These are phyloP conservation scores for Aeoliscus strigatus DNA, from an alignment of 2,797 vertebrate genomes.

Conservation along the genomic window DNA sequence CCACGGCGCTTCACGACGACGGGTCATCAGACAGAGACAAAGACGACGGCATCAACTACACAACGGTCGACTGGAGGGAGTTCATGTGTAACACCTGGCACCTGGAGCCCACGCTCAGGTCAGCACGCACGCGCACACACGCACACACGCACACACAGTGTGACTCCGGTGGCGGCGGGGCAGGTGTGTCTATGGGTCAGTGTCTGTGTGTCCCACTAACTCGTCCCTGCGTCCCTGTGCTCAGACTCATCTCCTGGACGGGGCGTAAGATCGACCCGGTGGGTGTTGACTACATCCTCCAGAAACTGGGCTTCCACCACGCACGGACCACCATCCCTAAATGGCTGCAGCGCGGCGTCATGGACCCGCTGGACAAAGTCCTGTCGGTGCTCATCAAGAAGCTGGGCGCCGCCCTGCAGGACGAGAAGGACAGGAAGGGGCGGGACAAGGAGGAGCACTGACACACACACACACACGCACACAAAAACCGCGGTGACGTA, in stretches of 20 bases:
- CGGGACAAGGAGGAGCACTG: constrained; percentile 92
- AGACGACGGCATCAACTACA: constrained; percentile 87
- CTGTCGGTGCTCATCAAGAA: constrained; percentile 96
- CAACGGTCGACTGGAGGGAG: constrained; percentile 97
- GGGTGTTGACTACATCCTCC: constrained; percentile 97
- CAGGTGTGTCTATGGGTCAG: too few relatives aligned
- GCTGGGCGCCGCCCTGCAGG: constrained; percentile 91
- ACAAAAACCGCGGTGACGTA: too few relatives aligned
- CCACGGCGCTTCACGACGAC: constrained; percentile 82
- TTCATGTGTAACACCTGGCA: constrained; percentile 99
- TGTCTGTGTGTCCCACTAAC: too few relatives aligned
- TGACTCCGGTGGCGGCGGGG: too few relatives aligned
- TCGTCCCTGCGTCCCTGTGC: background rate
- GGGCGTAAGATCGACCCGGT: constrained; percentile 97
- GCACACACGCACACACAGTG: too few relatives aligned
- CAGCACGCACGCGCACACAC: constrained; percentile 9
- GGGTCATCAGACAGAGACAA: constrained; percentile 72
- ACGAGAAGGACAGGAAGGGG: constrained; percentile 93
- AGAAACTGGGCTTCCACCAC: constrained; percentile 97
- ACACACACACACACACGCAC: constrained; percentile 32
- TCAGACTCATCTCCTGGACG: constrained; percentile 97
- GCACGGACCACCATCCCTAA: constrained; percentile 99
- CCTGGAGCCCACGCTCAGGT: constrained; percentile 95
- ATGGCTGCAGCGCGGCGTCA: constrained; percentile 97
- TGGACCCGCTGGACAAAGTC: constrained; percentile 98